These are phyloP conservation scores for Lobophora halterata DNA, from an alignment of 2,888 invertebrate species.

Conservation along the genomic window DNA sequence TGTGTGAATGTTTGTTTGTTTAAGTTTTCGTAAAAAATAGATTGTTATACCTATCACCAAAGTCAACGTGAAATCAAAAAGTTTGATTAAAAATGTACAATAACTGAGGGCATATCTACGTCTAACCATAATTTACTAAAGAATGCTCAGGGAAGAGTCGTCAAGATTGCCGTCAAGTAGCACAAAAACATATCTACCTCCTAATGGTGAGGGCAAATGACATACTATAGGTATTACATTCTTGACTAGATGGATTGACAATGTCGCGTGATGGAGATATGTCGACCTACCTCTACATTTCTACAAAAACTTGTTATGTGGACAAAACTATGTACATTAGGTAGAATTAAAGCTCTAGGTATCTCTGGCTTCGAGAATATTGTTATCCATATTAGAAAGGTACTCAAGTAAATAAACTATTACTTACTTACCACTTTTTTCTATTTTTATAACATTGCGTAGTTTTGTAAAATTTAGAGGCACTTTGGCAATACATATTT, in stretches of 20 bases:
- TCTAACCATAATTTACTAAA: conserved; percentile 24
- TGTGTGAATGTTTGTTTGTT: too few relatives aligned
- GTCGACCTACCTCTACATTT: too few relatives aligned
- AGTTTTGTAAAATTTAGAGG: conserved; percentile 8
- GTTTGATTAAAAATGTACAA: background rate
- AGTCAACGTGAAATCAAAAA: too few relatives aligned
- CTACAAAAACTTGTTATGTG: too few relatives aligned
- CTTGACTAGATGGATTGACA: conserved; percentile 28
- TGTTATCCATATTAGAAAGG: too few relatives aligned
- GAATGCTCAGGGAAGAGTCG: conserved; percentile 30
- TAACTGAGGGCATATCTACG: background rate
- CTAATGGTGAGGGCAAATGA: conserved; percentile 30
- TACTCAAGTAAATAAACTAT: too few relatives aligned
- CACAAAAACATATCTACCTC: conserved; percentile 26
- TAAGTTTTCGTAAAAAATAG: too few relatives aligned
- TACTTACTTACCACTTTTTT: conserved; percentile 6
- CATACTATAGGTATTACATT: too few relatives aligned
- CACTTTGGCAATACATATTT: conserved; percentile 16
- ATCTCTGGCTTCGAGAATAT: too few relatives aligned
- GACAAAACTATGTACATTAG: conserved; percentile 13
- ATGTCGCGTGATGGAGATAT: conserved; percentile 17
- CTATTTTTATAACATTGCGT: too few relatives aligned
- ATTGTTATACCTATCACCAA: too few relatives aligned
- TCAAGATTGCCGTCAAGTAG: conserved; percentile 20
- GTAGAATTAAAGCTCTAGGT: too few relatives aligned